Base-by-base conservation (phyloP, 2,888 invertebrate genomes). In the Amaurobius ferox region DNA sequence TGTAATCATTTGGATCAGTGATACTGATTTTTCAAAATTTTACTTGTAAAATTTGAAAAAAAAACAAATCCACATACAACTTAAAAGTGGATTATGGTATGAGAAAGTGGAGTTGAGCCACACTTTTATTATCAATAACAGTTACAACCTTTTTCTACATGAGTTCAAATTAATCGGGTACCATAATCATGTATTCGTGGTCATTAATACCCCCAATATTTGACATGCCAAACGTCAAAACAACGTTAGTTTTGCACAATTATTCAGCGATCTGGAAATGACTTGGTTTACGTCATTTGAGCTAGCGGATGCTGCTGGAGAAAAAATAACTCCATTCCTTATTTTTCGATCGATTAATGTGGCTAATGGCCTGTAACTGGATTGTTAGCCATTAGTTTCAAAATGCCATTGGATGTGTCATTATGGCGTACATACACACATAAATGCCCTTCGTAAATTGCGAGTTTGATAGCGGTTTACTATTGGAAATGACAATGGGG, bases 341-440 rank as follows among this genome's bases (percentile, higher is more conserved):
- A 55, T 55, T 55, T 55, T 55, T 23, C 23, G 55, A 55, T 55
- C 55, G 55, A 55, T 55, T 55, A 55, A 23, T 55, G 55, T 11
- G 5, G 55, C 55, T 55, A 55, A 55, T 55, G 55, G 55, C 23
- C 55, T 55, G 55, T 55, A 55, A 55, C 55, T 23, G 23, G 55
- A 55, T 55, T 55, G 55, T 55, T 55, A 55, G 55, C 23, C 55
- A 55, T 55, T 55, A 55, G 55, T 55, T 55, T 55, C 23, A 55
- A 55, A 55, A 55, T 55, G 55, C 55, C 55, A 55, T 16, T 23
- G 23, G 55, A 16, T 19, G 55, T 55, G 55, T 55, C 23, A 55
- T 55, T 55, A 55, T 11, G 19, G 55, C 5, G 23, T 55, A 55
- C 5, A 23, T 23, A 55, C 5, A 11, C 23, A 55, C 5, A 23